Evolutionary conservation across 2,888 invertebrate genomes (phyloP).

Genomic region (Rhagium mordax): DNA sequence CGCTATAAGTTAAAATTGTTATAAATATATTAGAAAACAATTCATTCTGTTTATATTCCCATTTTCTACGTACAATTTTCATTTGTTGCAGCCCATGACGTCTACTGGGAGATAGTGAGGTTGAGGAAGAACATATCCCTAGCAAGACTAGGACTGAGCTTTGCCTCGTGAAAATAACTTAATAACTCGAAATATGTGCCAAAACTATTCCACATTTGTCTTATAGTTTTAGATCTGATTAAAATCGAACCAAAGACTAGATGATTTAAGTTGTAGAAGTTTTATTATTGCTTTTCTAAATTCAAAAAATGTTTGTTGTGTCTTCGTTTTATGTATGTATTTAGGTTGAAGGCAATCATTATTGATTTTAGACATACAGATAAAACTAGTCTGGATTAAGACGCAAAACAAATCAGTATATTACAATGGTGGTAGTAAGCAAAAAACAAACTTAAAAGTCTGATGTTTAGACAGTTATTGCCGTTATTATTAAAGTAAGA

Average conservation of each 20-base stretch:
- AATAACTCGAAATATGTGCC: slow-evolving; percentile 46
- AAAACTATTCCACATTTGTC: slow-evolving; percentile 43
- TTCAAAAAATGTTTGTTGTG: neutral
- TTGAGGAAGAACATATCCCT: slow-evolving; percentile 82
- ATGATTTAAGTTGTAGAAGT: slow-evolving; percentile 28
- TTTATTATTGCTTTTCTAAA: slow-evolving; percentile 18
- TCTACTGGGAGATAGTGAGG: slow-evolving; percentile 82
- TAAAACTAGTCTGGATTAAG: neutral
- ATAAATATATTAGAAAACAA: too few species aligned
- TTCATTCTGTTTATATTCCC: too few species aligned
- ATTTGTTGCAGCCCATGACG: slow-evolving; percentile 76
- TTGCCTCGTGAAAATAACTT: slow-evolving; percentile 65
- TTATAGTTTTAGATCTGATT: slow-evolving; percentile 50
- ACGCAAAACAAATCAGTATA: neutral
- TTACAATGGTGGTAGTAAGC: neutral
- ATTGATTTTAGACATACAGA: neutral
- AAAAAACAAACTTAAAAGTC: neutral
- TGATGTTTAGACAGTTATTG: neutral
- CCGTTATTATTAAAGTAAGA: neutral
- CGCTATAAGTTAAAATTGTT: too few species aligned
- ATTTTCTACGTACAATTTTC: too few species aligned
- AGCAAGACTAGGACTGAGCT: slow-evolving; percentile 77
- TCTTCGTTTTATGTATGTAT: neutral
- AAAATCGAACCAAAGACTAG: slow-evolving; percentile 49
- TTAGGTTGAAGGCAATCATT: neutral